Base-by-base conservation (phyloP, 37 sponge, comb jelly and placozoan species). In the Ephydatia muelleri region DNA sequence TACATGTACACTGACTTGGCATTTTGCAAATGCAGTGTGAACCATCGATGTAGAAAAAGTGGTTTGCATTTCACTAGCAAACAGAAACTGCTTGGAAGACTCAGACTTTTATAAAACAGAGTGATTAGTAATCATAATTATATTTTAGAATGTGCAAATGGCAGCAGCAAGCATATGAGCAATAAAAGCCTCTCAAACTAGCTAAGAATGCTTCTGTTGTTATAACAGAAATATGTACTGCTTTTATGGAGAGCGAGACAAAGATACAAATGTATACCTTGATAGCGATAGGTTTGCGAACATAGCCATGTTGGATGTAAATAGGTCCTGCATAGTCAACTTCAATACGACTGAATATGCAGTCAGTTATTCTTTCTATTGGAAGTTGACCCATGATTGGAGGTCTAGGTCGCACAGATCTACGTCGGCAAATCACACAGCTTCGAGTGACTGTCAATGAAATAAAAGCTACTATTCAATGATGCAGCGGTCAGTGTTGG, bases 241-340 rank as follows among this genome's bases (percentile, higher is more conserved):
- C 81, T 33, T 80, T 72, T 38, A 79, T 40, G 11, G 75, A 30
- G 38, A 80, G 48, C 13, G 79, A 84, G 37, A 75, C 76, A 32
- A 84, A 84, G 37, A 84, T 39, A 66, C 84, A 74, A 48, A 77
- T 37, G 79, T 85, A 85, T 14, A 64, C 40, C 78, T 77, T 85
- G 35, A 77, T n/a, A 34, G 69, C 39, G 23, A 70, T 77, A 16
- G 79, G 78, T 26, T 72, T 86, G 23, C 87, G 38, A 23, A 72
- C 75, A 38, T 67, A 35, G 3, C 79, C 85, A 70, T 38, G 38
- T 72, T 85, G 77, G 22, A 72, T 38, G 67, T 66, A 37, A 19
- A 86, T 6, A 14, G 87, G 81, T n/a, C 87, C 87, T 28, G 81
- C 81, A 72, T 80, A 86, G 32, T 86, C 81, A 21, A 86, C 87